A percentile compares a stretch with the other conserved stretches of the same genome.
These are phyloP conservation scores for Philaethria dido DNA, from an alignment of 2,888 invertebrate species.

Conservation along the genomic window DNA sequence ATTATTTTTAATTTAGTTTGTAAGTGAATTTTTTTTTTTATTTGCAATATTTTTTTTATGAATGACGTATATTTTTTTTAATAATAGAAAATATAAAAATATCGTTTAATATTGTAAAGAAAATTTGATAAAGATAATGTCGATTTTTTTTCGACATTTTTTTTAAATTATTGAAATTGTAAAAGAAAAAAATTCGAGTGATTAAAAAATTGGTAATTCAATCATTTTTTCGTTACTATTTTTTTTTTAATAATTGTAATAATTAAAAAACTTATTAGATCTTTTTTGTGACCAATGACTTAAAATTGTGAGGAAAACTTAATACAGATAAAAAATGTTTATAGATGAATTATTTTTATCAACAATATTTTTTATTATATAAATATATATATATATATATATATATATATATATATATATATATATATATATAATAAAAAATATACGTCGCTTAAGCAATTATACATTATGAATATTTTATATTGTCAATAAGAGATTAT, in stretches of 20 bases:
- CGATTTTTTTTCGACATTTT: no score
- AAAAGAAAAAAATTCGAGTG: no score
- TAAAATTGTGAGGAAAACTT: no score
- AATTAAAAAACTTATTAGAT: no score
- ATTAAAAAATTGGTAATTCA: no score
- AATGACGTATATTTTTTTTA: conserved; percentile 3
- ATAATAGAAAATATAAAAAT: neutral
- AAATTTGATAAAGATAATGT: no score
- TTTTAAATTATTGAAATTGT: no score
- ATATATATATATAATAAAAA: neutral
- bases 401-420: neutral
- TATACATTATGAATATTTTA: conserved; percentile 6
- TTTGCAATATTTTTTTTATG: neutral
- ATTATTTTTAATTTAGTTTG: conserved; percentile 5
- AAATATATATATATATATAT: neutral
- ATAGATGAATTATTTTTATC: neutral
- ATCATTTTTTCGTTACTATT: no score
- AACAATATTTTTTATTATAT: neutral
- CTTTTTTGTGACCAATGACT: no score
- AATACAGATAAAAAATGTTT: neutral
- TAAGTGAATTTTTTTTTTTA: neutral
- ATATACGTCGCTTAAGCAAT: neutral
- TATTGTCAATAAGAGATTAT: conserved; percentile 19
- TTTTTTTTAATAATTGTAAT: no score
- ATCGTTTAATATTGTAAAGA: neutral